These are phyloP conservation scores for Dermatophagoides farinae DNA, from an alignment of 1,140 invertebrate genomes.

Conservation along the genomic window DNA sequence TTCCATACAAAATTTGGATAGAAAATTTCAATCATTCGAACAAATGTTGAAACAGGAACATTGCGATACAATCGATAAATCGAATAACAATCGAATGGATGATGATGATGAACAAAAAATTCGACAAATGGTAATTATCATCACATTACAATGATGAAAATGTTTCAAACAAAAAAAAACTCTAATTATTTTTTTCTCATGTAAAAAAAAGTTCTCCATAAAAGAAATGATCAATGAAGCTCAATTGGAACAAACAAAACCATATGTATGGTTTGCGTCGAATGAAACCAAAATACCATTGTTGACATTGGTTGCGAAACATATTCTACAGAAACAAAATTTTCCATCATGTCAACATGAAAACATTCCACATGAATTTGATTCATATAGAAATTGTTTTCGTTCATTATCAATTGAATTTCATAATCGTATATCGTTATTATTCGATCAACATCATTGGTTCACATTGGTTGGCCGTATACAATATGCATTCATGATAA, in stretches of 20 bases:
- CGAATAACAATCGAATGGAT: too few relatives aligned
- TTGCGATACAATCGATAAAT: too few relatives aligned
- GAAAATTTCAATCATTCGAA: too few relatives aligned
- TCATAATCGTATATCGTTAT: background rate
- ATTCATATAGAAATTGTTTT: slow-evolving; percentile 1
- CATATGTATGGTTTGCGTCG: background rate
- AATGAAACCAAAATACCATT: background rate
- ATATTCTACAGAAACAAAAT: background rate
- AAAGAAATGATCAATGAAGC: background rate
- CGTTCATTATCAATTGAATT: background rate
- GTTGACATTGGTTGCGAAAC: background rate
- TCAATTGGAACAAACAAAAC: background rate
- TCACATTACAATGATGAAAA: too few relatives aligned
- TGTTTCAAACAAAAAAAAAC: background rate
- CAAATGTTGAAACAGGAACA: too few relatives aligned
- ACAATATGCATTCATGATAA: background rate
- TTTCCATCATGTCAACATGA: background rate
- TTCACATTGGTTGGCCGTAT: background rate
- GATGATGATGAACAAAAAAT: too few relatives aligned
- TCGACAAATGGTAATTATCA: too few relatives aligned
- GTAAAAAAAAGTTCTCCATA: background rate
- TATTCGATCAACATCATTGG: background rate
- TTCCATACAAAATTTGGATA: too few relatives aligned
- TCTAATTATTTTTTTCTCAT: background rate
- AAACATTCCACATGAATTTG: background rate